These are phyloP conservation scores for Stegodyphus dumicola DNA, from an alignment of 1,140 invertebrate genomes.

Conservation along the genomic window DNA sequence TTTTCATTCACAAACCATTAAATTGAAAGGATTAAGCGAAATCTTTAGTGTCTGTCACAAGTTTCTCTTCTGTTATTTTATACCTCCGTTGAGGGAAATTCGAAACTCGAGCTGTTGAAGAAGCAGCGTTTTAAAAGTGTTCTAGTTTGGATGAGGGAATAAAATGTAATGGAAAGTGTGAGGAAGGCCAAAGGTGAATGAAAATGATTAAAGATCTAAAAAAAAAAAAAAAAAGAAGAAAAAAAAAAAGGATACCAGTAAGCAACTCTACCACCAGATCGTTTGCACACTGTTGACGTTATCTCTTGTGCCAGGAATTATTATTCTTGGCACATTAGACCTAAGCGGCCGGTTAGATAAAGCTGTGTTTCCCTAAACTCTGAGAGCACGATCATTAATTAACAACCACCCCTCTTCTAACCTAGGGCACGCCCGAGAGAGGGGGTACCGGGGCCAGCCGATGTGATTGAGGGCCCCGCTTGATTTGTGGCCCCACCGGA, in stretches of 20 bases:
- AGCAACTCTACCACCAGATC: conserved; percentile 50
- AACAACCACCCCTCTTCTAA: conserved; percentile 51
- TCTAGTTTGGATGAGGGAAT: conserved; percentile 2
- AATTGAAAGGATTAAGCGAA: no score
- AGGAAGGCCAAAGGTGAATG: conserved; percentile 53
- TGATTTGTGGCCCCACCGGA: conserved; percentile 61
- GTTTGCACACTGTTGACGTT: conserved; percentile 60
- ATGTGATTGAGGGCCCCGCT: conserved; percentile 59
- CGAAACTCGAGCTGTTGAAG: no score
- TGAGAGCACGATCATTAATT: conserved; percentile 60
- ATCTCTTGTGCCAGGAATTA: conserved; percentile 57
- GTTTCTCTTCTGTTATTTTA: no score
- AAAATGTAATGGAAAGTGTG: conserved; percentile 33
- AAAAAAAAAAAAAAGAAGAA: conserved; percentile 37
- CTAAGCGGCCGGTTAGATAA: conserved; percentile 59
- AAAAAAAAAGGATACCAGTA: conserved; percentile 52
- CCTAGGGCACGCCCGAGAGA: conserved; percentile 57
- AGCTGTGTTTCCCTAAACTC: conserved; percentile 61
- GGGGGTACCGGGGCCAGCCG: conserved; percentile 31
- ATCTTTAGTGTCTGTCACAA: no score
- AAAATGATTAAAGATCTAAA: conserved; percentile 56
- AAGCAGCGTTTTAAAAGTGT: background rate
- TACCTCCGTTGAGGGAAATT: no score
- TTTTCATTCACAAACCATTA: no score
- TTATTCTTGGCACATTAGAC: conserved; percentile 62